Conservation (phyloP, 92 coral and sea anemone genomes). For the Zoanthus solanderi region DNA sequence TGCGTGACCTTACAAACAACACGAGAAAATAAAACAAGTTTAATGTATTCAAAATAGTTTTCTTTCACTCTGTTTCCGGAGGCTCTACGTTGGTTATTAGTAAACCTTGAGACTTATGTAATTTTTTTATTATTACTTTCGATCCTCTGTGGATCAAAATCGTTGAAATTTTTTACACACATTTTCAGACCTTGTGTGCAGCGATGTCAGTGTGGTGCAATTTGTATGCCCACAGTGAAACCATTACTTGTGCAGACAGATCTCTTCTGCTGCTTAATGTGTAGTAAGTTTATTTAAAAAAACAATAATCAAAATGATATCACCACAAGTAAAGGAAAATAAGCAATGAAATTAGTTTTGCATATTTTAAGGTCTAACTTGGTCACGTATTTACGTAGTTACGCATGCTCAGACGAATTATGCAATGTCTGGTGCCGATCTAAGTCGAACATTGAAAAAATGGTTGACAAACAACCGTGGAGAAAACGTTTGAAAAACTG, state of each 20-base stretch:
- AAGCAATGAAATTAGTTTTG: slow-evolving; percentile 27
- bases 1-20: slow-evolving; percentile 10
- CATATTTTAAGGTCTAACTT: slow-evolving; percentile 15
- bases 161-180: neutral
- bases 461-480: slow-evolving; percentile 27
- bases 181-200: neutral
- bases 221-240: neutral
- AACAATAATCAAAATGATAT: slow-evolving; percentile 42
- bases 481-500: slow-evolving; percentile 17
- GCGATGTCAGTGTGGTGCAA: no score
- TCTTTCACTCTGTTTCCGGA: slow-evolving; percentile 23
- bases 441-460: slow-evolving; percentile 13
- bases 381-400: slow-evolving; percentile 25
- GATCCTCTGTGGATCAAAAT: slow-evolving; percentile 7
- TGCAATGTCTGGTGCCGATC: slow-evolving; percentile 5
- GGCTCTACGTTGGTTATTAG: neutral
- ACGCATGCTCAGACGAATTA: slow-evolving; percentile 31
- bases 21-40: neutral
- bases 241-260: neutral
- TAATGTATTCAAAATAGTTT: slow-evolving; percentile 39
- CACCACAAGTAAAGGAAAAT: slow-evolving; percentile 1
- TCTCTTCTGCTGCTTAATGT: neutral
- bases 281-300: slow-evolving; percentile 14
- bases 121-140: slow-evolving; percentile 18
- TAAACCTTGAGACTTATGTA: neutral